Base-by-base conservation (phyloP, 2,113 vertebrate genomes). In the Hymenochirus boettgeri region DNA sequence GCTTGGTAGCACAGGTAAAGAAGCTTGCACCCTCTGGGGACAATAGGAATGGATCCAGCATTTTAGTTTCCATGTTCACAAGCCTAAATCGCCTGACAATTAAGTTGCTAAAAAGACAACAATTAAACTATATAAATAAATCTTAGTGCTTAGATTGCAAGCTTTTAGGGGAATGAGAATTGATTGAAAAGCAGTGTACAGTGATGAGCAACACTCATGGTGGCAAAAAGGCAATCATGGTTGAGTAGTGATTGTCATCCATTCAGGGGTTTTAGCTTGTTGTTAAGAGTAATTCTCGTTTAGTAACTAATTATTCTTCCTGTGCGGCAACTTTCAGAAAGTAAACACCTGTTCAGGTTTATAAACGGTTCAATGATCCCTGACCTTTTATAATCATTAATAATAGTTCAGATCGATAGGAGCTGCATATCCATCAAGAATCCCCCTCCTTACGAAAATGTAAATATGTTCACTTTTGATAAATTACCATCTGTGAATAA, bases 271-370 rank as follows among this genome's bases (percentile, higher is more conserved):
- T 82, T 83, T 79, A 71, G 78, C 76, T 69, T 73, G 89, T 93
- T 94, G 90, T 92, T 90, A 90, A 91, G 93, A 81, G 74, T 79
- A 85, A 85, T 83, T 85, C 83, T 80, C 86, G 85, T 84, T 70
- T 73, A 88, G 86, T 92, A 91, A 90, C 88, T 85, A 88, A 90
- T 93, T 87, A 86, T 79, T 73, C 82, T 72, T 66, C 77, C 67
- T 72, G 79, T 80, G 67, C 61, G 76, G 73, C 81, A n/a, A n/a
- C 71, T 77, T 11, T 71, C 59, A 58, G 54, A 57, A 71, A 71
- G 45, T 18, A 57, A 57, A 57, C 74, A 76, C 74, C 77, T 73
- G 65, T 77, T 71, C 63, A 13, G 48, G 56, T 71, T 78, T 85
- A 51, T 52, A 29, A 52, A 52, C 19, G 27, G 56, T 52, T 51